Base-by-base conservation (phyloP, 2,888 invertebrate genomes). In the Ormyrus labotus region DNA sequence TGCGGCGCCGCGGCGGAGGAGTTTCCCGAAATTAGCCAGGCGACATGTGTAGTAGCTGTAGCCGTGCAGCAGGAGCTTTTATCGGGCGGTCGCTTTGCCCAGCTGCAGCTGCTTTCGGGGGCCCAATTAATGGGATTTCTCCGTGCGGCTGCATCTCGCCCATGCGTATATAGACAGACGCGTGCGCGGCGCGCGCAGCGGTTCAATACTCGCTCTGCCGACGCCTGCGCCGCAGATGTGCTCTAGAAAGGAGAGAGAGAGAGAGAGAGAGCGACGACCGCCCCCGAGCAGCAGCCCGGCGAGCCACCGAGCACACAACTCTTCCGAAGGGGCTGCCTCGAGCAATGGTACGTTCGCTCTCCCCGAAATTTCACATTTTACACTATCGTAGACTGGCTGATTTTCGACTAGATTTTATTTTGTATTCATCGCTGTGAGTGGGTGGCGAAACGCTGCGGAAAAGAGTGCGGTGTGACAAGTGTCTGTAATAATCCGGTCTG, bases 61-160 rank as follows among this genome's bases (percentile, higher is more conserved):
- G 19, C 19, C 19, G 19, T 19, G 19, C 19, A 19, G 34, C 2
- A 34, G 34, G 34, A 34, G 34, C 13, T 4, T 34, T 34, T 34
- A 34, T 34, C 34, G 34, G 3, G 34, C 34, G 3, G 34, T 4
- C 34, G 34, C 34, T 34, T 34, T 34, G 34, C 34, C 34, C 13
- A 13, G 34, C 34, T 34, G 34, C 34, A 34, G 34, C 34, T 34
- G 34, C 34, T 34, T 19, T 57, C 60, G 70, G 73, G 75, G 57
- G 19, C 81, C 78, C 81, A 79, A 81, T 81, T 81, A 76, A 81
- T 81, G 72, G 75, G 81, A 81, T 81, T 81, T 81, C 34, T 34
- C 70, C 67, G 63, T 34, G 45, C 11, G 55, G 65, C 57, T 6
- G 60, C 55, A 47, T 47, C 47, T 57, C 11, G 57, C 53, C 63